phyloP scores from a whole-genome alignment of 2,888 invertebrate species.

The Tachina fera region DNA sequence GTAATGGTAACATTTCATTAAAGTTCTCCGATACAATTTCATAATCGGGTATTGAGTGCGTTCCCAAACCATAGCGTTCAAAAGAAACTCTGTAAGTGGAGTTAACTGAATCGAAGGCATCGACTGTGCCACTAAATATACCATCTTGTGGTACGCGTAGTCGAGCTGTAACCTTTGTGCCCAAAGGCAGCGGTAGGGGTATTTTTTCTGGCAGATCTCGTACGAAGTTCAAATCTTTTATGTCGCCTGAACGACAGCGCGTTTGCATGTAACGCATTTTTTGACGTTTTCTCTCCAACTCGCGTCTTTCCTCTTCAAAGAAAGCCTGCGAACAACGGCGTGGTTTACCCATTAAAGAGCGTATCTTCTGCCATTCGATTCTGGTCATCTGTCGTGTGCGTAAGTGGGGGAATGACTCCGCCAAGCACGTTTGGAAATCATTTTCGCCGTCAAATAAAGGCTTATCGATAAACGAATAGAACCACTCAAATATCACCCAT shows the following conservation, averaged over 20 bases:
- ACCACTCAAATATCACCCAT: constrained; percentile 99
- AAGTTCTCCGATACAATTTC: constrained; percentile 97
- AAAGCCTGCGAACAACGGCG: constrained; percentile 96
- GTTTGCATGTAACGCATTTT: constrained; percentile 97
- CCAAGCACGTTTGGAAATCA: constrained; percentile 94
- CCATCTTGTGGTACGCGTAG: constrained; percentile 97
- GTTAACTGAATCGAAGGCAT: constrained; percentile 97
- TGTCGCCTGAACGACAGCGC: constrained; percentile 89
- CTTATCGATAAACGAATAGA: constrained; percentile 98
- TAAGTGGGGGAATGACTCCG: constrained; percentile 96
- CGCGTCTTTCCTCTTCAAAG: constrained; percentile 96
- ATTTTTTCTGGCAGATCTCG: constrained; percentile 97
- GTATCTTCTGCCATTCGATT: constrained; percentile 97
- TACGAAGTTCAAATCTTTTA: constrained; percentile 86
- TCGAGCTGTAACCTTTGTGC: constrained; percentile 94
- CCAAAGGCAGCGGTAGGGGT: constrained; percentile 96
- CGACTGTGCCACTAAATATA: constrained; percentile 95
- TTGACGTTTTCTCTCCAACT: constrained; percentile 94
- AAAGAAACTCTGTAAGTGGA: constrained; percentile 97
- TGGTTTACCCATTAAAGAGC: constrained; percentile 98
- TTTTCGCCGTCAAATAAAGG: constrained; percentile 97
- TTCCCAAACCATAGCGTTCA: constrained; percentile 95
- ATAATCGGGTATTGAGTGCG: constrained; percentile 97
- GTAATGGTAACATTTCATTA: constrained; percentile 94
- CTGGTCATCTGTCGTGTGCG: constrained; percentile 92